These are phyloP conservation scores for Zele albiditarsus DNA, from an alignment of 2,888 invertebrate genomes.

Conservation along the genomic window DNA sequence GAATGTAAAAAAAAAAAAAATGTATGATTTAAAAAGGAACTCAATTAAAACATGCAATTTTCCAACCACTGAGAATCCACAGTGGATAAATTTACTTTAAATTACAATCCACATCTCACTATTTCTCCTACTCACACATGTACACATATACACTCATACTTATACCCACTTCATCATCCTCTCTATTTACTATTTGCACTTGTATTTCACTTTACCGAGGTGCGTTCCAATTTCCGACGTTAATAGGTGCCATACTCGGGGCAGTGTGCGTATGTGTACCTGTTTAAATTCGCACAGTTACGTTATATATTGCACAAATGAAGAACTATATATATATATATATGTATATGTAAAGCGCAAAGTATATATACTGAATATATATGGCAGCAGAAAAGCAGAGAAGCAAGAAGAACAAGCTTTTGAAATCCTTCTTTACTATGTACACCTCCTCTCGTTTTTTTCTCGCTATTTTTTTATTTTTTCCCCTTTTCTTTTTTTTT, in stretches of 20 bases:
- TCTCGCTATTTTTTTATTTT: slow-evolving; percentile 7
- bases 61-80: background rate
- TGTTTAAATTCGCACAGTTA: slow-evolving; percentile 14
- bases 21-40: background rate
- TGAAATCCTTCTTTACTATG: slow-evolving; percentile 25
- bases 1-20: slow-evolving; percentile 11
- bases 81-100: background rate
- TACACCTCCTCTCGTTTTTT: background rate
- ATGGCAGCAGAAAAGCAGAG: background rate
- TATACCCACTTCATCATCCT: background rate
- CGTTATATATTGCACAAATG: slow-evolving; percentile 13
- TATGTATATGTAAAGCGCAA: background rate
- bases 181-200: background rate
- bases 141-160: background rate
- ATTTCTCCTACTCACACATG: background rate
- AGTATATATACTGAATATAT: background rate
- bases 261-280: background rate
- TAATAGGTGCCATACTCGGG: slow-evolving; percentile 17
- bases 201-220: background rate
- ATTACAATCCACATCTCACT: background rate
- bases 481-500: slow-evolving; percentile 17
- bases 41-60: slow-evolving; percentile 5
- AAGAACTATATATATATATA: background rate
- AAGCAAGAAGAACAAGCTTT: slow-evolving; percentile 30
- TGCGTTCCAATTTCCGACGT: slow-evolving; percentile 38